Evolutionary conservation across 2,797 vertebrate genomes (phyloP), one percentile per base, ranked within the genome.

Genomic region (Odontamblyopus lacepedii): DNA sequence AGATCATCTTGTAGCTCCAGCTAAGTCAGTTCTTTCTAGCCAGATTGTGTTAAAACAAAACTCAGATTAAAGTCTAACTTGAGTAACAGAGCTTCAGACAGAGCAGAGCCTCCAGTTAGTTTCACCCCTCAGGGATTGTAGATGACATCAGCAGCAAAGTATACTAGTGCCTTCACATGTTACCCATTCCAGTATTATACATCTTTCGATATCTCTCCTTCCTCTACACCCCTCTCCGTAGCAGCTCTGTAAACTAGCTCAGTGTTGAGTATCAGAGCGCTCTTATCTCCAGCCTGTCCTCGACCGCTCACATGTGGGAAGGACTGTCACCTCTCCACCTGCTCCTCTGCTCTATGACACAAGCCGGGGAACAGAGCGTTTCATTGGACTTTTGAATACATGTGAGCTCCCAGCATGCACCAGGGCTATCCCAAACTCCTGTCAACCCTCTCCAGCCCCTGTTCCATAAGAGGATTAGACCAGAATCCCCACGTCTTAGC

Each of bases 381-480:
- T 76, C 51, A 15, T 73, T 8, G 29, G 12, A 26, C 55, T 26
- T 13, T 19, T 67, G 62, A 78, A 3, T 15, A 60, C 75, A 78
- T 70, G 78, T 81, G 71, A 32, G 29, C 51, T 67, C n/a, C 5
- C 5, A 19, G 70, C 18, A 26, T 26, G 44, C 38, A 62, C 19
- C 26, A 65, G 76, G 77, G 74, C 74, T 70, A 70, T 60, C 69
- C 72, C 76, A 27, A 84, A 76, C 81, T 80, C 44, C 83, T 73
- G 57, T 48, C 67, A 70, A 64, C 56, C 79, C 75, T 79, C 80
- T 76, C 74, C 81, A 73, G 76, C 71, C 51, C 78, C 62, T 81
- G 53, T 73, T 70, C 73, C 76, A 62, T 89, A 88, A 91, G 87
- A 87, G 88, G 92, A 93, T 93, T 92, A 93, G 86, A 79, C 82